Base-by-base conservation (phyloP, 2,888 invertebrate species). In the Uropetala carovei region DNA sequence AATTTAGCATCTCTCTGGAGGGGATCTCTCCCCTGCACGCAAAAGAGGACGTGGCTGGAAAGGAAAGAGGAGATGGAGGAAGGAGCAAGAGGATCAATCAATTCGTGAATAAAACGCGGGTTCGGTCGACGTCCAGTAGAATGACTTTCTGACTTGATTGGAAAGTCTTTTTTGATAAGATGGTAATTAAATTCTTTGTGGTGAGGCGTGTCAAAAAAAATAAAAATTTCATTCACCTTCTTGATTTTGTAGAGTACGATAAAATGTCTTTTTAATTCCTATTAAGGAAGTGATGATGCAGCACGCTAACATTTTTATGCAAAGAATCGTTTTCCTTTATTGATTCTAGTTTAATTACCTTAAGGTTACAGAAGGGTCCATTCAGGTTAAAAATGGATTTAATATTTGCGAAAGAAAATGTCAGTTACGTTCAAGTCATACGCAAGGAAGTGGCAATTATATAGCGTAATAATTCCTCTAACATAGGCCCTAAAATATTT, bases 81-180 rank as follows among this genome's bases (percentile, higher is more conserved):
- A 22, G 22, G 30, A 86, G 58, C 30, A 14, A 16, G 60, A 64
- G 89, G 89, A 89, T 64, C 89, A 68, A 68, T 89, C 89, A 68
- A 89, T 43, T 89, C 18, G 89, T 18, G 64, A 89, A 89, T 43
- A 64, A 75, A 43, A 89, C 56, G 43, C n/a, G 64, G 56, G 43
- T n/a, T 27, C 11, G 22, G 75, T 43, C 1, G n/a, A 75, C 75
- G 75, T 75, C 27, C 13, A 27, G 16, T 18, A 8, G 43, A 89
- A 64, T 89, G 18, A 89, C 18, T 43, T 56, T 43, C 89, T 30
- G 2, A 16, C 56, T 30, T 60, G 43, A 43, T 68, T 30, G 64
- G 89, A 60, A 83, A 89, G 64, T 89, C 75, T 68, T 43, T 58
- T n/a, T 89, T 43, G 59, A 89, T 86, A 86, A 60, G 60, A 60